Percentiles rank a stretch among this genome's conserved stretches.
phyloP scores from a whole-genome alignment of 37 sponge, comb jelly and placozoan species.

The Agelas oroides region DNA sequence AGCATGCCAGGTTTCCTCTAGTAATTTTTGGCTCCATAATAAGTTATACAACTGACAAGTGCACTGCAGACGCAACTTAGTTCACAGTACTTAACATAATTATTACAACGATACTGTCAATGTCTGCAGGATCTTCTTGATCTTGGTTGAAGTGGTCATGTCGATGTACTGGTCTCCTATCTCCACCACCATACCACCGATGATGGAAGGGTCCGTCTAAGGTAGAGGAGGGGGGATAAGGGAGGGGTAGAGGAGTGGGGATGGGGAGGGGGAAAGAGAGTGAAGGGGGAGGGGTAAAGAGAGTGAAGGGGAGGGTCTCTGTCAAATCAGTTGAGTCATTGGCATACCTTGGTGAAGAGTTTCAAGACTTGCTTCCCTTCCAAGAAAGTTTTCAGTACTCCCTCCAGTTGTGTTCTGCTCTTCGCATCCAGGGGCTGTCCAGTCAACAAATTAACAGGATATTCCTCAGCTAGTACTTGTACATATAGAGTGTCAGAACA shows the following conservation, averaged over 20 bases:
- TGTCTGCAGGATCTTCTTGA: constrained; percentile 72
- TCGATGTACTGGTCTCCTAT: constrained; percentile 93
- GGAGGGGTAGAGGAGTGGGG: too few species aligned
- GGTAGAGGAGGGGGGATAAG: too few species aligned
- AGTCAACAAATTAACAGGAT: background rate
- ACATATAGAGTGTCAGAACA: too few species aligned
- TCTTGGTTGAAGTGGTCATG: constrained; percentile 88
- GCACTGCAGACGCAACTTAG: too few species aligned
- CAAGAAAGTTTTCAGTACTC: constrained; percentile 78
- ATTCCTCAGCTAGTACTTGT: background rate
- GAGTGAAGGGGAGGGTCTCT: too few species aligned
- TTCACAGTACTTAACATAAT: too few species aligned
- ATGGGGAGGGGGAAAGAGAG: too few species aligned
- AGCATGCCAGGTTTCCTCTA: too few species aligned
- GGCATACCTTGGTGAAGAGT: constrained; percentile 75
- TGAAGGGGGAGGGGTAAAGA: too few species aligned
- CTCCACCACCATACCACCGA: constrained; percentile 98
- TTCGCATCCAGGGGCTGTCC: constrained; percentile 58
- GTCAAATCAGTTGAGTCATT: too few species aligned
- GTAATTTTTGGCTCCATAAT: too few species aligned
- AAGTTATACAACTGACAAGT: too few species aligned
- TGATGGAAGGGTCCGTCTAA: constrained; percentile 75
- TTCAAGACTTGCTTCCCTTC: constrained; percentile 79
- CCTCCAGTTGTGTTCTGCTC: constrained; percentile 62
- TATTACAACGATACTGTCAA: constrained; percentile 23